These are phyloP conservation scores for Eulemur rubriventer DNA, from an alignment of 2,797 vertebrate species.

Conservation along the genomic window DNA sequence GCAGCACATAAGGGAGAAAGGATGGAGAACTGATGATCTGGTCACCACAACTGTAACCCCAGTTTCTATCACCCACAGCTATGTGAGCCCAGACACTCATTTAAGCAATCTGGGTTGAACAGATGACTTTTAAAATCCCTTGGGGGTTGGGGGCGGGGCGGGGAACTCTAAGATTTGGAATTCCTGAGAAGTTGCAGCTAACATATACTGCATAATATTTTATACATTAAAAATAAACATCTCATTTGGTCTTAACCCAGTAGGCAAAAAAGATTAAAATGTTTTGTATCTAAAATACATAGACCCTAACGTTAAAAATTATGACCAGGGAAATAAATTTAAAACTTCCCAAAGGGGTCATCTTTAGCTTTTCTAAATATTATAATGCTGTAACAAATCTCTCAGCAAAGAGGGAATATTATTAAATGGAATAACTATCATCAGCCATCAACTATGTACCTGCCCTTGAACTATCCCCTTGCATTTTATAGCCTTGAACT, in stretches of 20 bases:
- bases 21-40: background rate
- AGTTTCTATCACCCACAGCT: background rate
- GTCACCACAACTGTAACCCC: background rate
- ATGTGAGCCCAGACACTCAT: background rate
- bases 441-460: background rate
- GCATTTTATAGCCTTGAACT: background rate
- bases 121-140: background rate
- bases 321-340: background rate
- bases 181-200: slow-evolving; percentile 3
- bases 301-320: background rate
- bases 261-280: slow-evolving; percentile 13
- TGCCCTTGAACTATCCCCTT: background rate
- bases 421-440: background rate
- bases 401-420: background rate
- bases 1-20: background rate
- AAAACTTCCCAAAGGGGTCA: slow-evolving; percentile 1
- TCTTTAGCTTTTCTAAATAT: background rate
- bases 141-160: too few relatives aligned
- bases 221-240: slow-evolving; percentile 14
- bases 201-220: background rate
- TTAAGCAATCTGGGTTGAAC: background rate
- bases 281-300: slow-evolving; percentile 25
- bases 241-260: slow-evolving; percentile 4
- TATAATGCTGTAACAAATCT: background rate
- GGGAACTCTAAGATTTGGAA: background rate